Evolutionary conservation across 2,888 invertebrate genomes (phyloP).

Genomic region (Drosophila mulleri): DNA sequence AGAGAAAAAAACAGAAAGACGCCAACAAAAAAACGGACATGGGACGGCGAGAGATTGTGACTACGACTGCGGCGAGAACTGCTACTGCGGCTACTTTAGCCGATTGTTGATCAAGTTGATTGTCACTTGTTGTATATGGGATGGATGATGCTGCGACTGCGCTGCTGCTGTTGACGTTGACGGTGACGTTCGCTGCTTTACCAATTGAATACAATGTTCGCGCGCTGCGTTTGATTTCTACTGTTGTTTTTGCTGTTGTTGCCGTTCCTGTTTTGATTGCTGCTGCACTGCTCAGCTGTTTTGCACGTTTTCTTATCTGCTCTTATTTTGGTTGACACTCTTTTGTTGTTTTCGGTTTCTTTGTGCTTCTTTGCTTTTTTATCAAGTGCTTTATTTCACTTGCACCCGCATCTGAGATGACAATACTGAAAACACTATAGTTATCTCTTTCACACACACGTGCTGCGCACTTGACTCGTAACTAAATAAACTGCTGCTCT

Average conservation of each 20-base stretch:
- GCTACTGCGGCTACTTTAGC: constrained; percentile 5
- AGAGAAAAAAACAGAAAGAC: constrained; percentile 25
- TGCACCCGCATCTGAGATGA: constrained; percentile 27
- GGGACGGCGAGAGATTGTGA: constrained; percentile 50
- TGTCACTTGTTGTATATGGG: constrained; percentile 27
- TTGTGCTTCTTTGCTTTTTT: constrained; percentile 25
- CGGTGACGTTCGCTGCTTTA: constrained; percentile 43
- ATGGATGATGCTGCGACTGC: constrained; percentile 28
- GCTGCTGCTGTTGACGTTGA: constrained; percentile 11
- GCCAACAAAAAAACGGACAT: constrained; percentile 38
- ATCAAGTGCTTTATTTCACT: constrained; percentile 48
- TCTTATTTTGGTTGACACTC: constrained; percentile 48
- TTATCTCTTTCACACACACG: constrained; percentile 53
- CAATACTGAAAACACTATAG: constrained; percentile 15
- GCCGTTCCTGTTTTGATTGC: constrained; percentile 12
- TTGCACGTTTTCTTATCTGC: constrained; percentile 64
- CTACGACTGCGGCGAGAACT: constrained; percentile 26
- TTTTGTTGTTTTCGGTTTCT: constrained; percentile 43
- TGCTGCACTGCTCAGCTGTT: constrained; percentile 67
- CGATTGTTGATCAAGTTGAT: constrained; percentile 53
- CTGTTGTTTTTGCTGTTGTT: constrained; percentile 29
- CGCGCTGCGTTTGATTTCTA: constrained; percentile 35
- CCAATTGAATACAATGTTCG: constrained; percentile 68
- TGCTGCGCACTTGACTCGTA: constrained; percentile 57
- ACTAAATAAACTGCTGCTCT: constrained; percentile 1